A percentile compares a stretch with the other conserved stretches of the same genome.
phyloP scores from a whole-genome alignment of 2,113 vertebrate genomes.

The Gopherus evgoodei region DNA sequence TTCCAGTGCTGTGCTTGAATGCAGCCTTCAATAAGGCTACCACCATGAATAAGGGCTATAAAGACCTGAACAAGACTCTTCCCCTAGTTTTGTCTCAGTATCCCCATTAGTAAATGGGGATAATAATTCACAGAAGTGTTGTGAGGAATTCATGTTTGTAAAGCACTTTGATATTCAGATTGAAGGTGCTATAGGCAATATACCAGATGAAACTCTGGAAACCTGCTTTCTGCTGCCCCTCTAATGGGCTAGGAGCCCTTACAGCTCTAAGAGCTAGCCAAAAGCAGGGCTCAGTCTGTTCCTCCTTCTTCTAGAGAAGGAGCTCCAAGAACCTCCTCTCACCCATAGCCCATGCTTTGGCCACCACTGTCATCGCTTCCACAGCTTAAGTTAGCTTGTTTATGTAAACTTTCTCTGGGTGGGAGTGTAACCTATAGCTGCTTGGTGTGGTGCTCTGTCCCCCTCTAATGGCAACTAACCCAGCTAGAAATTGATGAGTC shows the following conservation, averaged over 20 bases:
- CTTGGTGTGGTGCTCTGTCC: no score
- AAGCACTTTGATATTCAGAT: neutral
- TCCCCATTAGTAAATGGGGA: neutral
- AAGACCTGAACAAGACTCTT: neutral
- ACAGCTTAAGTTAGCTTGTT: neutral
- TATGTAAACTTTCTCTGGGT: no score
- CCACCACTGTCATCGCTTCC: neutral
- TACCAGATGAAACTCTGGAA: neutral
- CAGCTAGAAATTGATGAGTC: no score
- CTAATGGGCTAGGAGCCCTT: neutral
- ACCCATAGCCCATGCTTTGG: neutral
- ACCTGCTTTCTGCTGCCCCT: neutral
- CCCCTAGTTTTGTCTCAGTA: neutral
- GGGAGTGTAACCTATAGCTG: no score
- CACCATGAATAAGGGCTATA: neutral
- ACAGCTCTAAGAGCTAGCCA: neutral
- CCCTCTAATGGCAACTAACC: no score
- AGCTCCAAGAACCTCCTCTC: neutral
- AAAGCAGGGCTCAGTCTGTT: neutral
- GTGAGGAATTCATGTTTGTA: neutral
- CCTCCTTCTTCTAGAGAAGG: neutral
- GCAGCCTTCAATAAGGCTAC: neutral
- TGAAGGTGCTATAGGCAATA: neutral
- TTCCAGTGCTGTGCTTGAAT: neutral
- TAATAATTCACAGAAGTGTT: neutral